Evolutionary conservation across 2,888 invertebrate genomes (phyloP).

Genomic region (Bruchidius siliquastri): DNA sequence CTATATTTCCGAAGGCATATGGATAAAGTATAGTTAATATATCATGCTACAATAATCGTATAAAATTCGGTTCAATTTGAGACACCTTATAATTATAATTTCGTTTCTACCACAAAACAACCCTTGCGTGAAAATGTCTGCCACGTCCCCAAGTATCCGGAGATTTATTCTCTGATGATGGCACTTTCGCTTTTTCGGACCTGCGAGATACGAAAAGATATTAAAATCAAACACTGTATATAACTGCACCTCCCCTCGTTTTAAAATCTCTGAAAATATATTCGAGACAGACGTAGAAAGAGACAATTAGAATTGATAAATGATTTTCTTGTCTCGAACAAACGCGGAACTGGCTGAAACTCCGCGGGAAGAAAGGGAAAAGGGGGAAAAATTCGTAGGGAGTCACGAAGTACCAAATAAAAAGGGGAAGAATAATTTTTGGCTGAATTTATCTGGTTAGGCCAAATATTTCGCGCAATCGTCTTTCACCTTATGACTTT

Average conservation of each 20-base stretch:
- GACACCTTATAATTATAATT: neutral
- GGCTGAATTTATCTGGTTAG: constrained; percentile 43
- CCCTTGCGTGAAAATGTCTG: neutral
- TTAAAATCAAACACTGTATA: neutral
- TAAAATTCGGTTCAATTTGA: neutral
- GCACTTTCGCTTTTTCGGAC: neutral
- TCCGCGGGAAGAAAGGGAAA: constrained; percentile 11
- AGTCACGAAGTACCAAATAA: constrained; percentile 27
- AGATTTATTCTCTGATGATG: neutral
- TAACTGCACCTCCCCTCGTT: neutral
- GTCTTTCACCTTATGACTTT: constrained; percentile 23
- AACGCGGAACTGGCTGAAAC: constrained; percentile 10
- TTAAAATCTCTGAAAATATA: constrained; percentile 12
- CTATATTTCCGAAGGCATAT: too few species aligned
- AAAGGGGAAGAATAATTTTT: constrained; percentile 44
- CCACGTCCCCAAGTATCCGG: neutral
- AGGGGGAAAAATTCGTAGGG: constrained; percentile 14
- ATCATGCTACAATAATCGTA: neutral
- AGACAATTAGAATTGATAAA: constrained; percentile 45
- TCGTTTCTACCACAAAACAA: neutral
- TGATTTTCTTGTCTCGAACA: constrained; percentile 38
- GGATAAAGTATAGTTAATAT: too few species aligned
- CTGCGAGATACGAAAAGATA: neutral
- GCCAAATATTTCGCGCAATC: constrained; percentile 44
- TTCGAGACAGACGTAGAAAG: constrained; percentile 37